These are phyloP conservation scores for Petrophora chlorosata DNA, from an alignment of 2,888 invertebrate species.

Conservation along the genomic window DNA sequence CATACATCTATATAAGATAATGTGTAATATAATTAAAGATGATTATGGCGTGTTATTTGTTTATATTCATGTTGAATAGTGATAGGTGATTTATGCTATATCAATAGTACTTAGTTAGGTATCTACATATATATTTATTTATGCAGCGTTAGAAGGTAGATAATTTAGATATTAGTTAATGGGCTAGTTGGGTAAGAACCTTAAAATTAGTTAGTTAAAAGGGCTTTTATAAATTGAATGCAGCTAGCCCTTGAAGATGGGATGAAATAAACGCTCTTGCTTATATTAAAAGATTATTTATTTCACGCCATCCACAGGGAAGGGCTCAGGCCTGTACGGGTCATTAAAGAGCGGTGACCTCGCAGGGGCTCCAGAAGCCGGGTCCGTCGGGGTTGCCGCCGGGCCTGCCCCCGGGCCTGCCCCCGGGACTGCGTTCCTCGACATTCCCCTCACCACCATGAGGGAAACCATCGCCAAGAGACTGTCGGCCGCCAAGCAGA, in stretches of 20 bases:
- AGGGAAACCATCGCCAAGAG: slow-evolving; percentile 95
- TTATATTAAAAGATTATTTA: slow-evolving; percentile 16
- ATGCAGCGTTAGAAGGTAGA: no score
- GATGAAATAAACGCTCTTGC: slow-evolving; percentile 24
- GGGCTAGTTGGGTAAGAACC: no score
- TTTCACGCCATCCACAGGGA: slow-evolving; percentile 68
- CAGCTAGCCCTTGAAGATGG: slow-evolving; percentile 24
- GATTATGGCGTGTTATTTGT: no score
- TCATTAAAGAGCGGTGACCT: slow-evolving; percentile 93
- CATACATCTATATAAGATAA: no score
- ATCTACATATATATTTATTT: no score
- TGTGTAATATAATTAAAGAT: no score
- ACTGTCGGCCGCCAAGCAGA: slow-evolving; percentile 93
- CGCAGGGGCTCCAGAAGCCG: slow-evolving; percentile 56
- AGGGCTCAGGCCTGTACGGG: slow-evolving; percentile 92
- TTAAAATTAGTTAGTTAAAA: no score
- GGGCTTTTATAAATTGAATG: no score
- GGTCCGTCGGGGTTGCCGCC: slow-evolving; percentile 37
- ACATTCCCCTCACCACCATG: slow-evolving; percentile 93
- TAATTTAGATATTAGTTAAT: no score
- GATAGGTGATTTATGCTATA: no score
- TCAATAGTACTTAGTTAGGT: no score
- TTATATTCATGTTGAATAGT: no score
- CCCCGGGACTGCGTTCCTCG: slow-evolving; percentile 84
- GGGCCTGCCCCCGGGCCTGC: slow-evolving; percentile 56